Percentiles rank a stretch among this genome's conserved stretches.
phyloP scores from a whole-genome alignment of 2,797 vertebrate species.

The Lacerta viridis region DNA sequence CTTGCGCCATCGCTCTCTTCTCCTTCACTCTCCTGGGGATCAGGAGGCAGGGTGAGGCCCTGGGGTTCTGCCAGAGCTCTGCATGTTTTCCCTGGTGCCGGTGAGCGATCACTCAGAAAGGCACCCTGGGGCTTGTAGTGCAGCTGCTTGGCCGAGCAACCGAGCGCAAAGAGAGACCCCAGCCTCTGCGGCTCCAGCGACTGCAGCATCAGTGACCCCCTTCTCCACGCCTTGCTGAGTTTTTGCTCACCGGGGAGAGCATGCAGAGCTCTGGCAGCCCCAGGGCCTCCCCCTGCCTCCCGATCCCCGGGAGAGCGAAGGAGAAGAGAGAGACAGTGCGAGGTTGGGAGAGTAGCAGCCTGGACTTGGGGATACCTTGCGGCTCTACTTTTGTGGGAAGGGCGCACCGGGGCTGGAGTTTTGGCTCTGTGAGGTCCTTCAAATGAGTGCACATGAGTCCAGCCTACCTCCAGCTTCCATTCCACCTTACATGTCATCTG shows the following conservation, averaged over 20 bases:
- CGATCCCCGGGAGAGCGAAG: background rate
- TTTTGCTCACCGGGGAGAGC: background rate
- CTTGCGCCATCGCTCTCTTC: background rate
- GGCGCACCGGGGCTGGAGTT: too few species aligned
- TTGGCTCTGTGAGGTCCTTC: background rate
- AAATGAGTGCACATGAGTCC: background rate
- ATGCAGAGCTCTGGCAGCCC: background rate
- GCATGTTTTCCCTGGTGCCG: background rate
- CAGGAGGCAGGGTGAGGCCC: constrained; percentile 17
- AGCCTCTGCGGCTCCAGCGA: too few species aligned
- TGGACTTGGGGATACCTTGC: accelerated
- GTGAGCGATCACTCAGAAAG: too few species aligned
- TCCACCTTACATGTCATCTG: background rate
- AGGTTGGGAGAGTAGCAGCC: too few species aligned
- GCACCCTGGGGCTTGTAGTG: too few species aligned
- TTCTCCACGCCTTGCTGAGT: background rate
- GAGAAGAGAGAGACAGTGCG: background rate
- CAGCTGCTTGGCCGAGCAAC: too few species aligned
- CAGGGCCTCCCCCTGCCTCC: constrained; percentile 26
- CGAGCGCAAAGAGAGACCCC: too few species aligned
- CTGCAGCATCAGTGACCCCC: too few species aligned
- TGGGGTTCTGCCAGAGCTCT: background rate
- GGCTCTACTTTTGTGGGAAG: background rate
- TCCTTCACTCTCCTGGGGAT: background rate
- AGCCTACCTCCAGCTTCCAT: background rate